Evolutionary conservation across 2,113 vertebrate species (phyloP).

Genomic region (Malurus elegans): DNA sequence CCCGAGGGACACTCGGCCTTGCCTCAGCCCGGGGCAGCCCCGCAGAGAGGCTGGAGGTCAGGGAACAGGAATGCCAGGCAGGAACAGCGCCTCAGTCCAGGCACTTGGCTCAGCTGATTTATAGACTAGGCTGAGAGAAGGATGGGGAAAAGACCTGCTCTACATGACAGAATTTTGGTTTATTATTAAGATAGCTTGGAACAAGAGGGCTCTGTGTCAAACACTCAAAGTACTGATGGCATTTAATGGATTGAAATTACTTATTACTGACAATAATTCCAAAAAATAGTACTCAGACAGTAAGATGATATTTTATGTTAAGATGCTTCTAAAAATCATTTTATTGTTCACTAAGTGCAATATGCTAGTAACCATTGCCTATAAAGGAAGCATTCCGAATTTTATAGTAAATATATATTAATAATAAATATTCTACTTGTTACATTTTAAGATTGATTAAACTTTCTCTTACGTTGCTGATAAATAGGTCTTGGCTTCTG

Average conservation of each 20-base stretch:
- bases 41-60: background rate
- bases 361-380: background rate
- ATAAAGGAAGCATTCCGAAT: background rate
- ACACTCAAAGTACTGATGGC: background rate
- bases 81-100: accelerated
- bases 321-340: background rate
- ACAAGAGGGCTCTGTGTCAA: background rate
- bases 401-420: background rate
- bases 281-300: background rate
- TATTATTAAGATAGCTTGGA: background rate
- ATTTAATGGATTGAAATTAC: background rate
- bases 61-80: background rate
- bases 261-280: background rate
- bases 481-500: background rate
- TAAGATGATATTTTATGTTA: background rate
- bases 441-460: background rate
- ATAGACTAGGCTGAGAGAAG: background rate
- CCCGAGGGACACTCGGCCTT: accelerated
- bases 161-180: background rate
- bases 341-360: background rate
- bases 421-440: background rate
- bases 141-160: background rate
- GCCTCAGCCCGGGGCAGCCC: accelerated
- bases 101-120: no score
- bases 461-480: background rate